Base-by-base conservation (phyloP, 2,888 invertebrate species). In the Ecdyonurus torrentis region DNA sequence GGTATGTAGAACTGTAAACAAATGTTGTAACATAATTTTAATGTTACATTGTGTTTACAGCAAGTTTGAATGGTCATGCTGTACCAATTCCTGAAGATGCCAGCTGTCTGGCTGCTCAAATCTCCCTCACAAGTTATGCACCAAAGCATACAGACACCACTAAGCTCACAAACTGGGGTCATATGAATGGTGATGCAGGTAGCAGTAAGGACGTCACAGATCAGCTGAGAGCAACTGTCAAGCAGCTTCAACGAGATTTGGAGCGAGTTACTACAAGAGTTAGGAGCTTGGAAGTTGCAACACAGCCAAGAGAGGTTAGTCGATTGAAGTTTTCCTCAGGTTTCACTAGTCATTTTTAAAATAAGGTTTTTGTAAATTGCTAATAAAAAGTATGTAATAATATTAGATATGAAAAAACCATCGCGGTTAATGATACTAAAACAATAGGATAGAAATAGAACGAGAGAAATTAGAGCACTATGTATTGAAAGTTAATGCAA, bases 161-260 rank as follows among this genome's bases (percentile, higher is more conserved):
- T 5, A 15, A 10, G 7, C n/a, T n/a, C n/a, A n/a, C n/a, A n/a
- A 37, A 15, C 37, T 37, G 37, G 37, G 37, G 37, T 37, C 37
- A 37, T 15, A 15, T 37, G 7, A 37, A 37, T 15, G 37, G 37
- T 10, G 37, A 37, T 15, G 37, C 37, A 37, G 72, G 62, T 68
- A 64, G 15, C 73, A 70, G 69, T 62, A 67, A 67, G 5, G 79
- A 79, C 68, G 76, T 79, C 63, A 73, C 77, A 15, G 74, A 75
- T 66, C 79, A 80, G 68, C 74, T 81, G 59, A 72, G 77, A 15
- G 73, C 70, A 62, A 76, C 78, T 23, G 74, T 80, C 64, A 76
- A 77, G 65, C 75, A 74, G 70, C 70, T 81, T 60, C 77, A 77
- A 67, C 70, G 70, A 60, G 80, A 80, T 67, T 69, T 80, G 58